phyloP scores from a whole-genome alignment of 1,140 invertebrate species.

The Orius insidiosus region DNA sequence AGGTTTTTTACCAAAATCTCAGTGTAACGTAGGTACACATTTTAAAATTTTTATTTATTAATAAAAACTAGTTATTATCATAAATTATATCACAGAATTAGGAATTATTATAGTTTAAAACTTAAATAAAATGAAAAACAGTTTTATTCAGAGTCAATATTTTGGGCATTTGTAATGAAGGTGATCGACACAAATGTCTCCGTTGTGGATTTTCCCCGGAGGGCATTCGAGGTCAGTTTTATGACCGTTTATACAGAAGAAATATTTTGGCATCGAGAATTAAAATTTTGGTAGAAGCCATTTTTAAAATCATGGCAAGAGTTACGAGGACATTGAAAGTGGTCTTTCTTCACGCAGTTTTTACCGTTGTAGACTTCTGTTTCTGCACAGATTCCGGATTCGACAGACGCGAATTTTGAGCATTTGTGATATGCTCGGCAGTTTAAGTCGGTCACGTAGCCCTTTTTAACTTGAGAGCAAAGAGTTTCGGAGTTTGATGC shows the following conservation, averaged over 20 bases:
- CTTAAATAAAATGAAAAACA: not conserved
- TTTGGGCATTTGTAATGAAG: conserved; percentile 31
- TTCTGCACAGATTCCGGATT: conserved; percentile 27
- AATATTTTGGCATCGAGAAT: conserved; percentile 35
- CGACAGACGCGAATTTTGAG: too few relatives aligned
- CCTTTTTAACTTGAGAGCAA: too few relatives aligned
- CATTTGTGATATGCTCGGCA: too few relatives aligned
- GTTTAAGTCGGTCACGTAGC: too few relatives aligned
- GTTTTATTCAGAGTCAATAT: conserved; percentile 17
- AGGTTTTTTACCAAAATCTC: too few relatives aligned
- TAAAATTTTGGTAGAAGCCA: conserved; percentile 33
- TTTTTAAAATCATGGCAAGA: conserved; percentile 25
- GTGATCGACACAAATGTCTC: conserved; percentile 31
- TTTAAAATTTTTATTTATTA: not conserved
- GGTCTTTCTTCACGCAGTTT: conserved; percentile 26
- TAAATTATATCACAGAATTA: too few relatives aligned
- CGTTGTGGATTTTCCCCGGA: conserved; percentile 30
- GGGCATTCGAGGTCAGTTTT: conserved; percentile 28
- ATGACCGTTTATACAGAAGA: conserved; percentile 31
- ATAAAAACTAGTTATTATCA: too few relatives aligned
- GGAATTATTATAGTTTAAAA: not conserved
- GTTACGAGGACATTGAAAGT: conserved; percentile 17
- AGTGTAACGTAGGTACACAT: not conserved
- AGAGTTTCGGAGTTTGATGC: too few relatives aligned
- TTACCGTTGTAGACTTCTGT: conserved; percentile 36